A percentile compares a stretch with the other conserved stretches of the same genome.
These are phyloP conservation scores for Diphyllodes magnificus DNA, from an alignment of 2,113 vertebrate species.

Conservation along the genomic window DNA sequence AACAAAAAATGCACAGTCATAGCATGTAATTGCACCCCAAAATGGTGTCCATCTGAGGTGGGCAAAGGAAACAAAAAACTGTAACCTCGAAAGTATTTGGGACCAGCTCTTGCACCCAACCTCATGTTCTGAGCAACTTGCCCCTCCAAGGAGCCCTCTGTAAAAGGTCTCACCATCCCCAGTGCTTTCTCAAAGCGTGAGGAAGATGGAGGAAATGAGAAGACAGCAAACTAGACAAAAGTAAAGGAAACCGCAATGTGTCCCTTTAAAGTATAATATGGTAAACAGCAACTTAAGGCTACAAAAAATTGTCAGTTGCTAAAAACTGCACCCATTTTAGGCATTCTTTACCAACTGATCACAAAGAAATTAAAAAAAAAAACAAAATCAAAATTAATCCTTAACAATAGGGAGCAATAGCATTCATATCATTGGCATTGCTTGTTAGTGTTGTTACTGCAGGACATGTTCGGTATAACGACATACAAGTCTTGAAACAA, in stretches of 20 bases:
- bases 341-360: slow-evolving; percentile 18
- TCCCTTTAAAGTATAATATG: background rate
- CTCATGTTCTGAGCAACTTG: background rate
- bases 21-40: background rate
- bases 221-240: background rate
- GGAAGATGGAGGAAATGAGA: background rate
- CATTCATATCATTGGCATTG: slow-evolving; percentile 56
- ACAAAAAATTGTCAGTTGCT: background rate
- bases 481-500: slow-evolving; percentile 78
- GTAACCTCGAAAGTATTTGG: background rate
- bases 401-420: slow-evolving; percentile 23
- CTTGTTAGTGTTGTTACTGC: slow-evolving; percentile 62
- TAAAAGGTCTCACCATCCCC: background rate
- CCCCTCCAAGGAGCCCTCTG: background rate
- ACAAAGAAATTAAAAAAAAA: background rate
- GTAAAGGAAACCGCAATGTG: slow-evolving; percentile 10
- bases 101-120: background rate
- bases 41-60: background rate
- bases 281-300: slow-evolving; percentile 14
- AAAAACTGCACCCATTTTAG: slow-evolving; percentile 24
- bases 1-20: background rate
- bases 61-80: background rate
- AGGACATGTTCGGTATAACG: slow-evolving; percentile 65
- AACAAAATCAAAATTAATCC: slow-evolving; percentile 22
- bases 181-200: background rate